Evolutionary conservation across 2,888 invertebrate species (phyloP).

Genomic region (Xanthia icteritia): DNA sequence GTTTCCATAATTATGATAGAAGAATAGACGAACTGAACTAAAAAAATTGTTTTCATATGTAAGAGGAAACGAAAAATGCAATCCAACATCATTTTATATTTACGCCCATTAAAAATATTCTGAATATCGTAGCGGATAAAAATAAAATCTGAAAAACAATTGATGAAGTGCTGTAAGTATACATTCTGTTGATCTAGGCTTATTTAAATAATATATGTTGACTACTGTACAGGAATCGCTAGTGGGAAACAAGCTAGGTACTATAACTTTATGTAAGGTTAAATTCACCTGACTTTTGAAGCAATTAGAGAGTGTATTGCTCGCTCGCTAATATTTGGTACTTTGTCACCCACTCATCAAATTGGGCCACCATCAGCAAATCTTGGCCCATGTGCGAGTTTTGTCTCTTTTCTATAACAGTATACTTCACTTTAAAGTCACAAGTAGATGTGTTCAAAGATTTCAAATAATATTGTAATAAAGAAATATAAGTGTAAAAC

Average conservation of each 20-base stretch:
- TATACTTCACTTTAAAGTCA: background rate
- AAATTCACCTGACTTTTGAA: background rate
- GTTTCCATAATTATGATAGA: too few relatives aligned
- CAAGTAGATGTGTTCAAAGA: conserved; percentile 1
- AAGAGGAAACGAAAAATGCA: too few relatives aligned
- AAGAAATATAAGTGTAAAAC: conserved; percentile 19
- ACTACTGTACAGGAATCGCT: too few relatives aligned
- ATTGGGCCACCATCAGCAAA: background rate
- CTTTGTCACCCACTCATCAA: conserved; percentile 18
- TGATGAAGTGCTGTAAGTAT: too few relatives aligned
- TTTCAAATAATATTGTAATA: conserved; percentile 21
- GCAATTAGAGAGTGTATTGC: conserved; percentile 26
- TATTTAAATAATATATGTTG: background rate
- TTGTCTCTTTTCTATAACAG: background rate
- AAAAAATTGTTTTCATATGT: too few relatives aligned
- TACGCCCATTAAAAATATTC: conserved; percentile 14
- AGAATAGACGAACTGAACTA: too few relatives aligned
- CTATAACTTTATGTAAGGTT: too few relatives aligned
- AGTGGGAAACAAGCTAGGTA: too few relatives aligned
- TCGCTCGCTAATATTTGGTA: conserved; percentile 35
- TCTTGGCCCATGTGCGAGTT: background rate
- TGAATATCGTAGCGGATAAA: background rate
- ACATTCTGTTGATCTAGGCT: background rate
- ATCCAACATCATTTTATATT: background rate
- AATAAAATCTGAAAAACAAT: conserved; percentile 35